Percentiles rank a stretch among this genome's conserved stretches.
Conservation (phyloP, 2,888 invertebrate genomes). For the Conops quadrifasciatus region DNA sequence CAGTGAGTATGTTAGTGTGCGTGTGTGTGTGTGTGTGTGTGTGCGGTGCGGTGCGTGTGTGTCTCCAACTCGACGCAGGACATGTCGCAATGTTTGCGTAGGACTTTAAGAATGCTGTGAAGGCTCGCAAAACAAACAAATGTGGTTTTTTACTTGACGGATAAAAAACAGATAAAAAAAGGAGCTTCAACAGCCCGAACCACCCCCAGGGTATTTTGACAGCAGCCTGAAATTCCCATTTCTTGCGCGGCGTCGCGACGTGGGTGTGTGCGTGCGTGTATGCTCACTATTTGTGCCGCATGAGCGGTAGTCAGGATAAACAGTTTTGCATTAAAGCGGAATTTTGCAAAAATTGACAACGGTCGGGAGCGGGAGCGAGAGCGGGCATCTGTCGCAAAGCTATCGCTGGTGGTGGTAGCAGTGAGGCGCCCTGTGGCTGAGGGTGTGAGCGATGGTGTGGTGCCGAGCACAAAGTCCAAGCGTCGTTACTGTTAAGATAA, state of each 20-base stretch:
- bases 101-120: conserved; percentile 30
- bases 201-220: conserved; percentile 37
- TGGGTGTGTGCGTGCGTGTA: conserved; percentile 12
- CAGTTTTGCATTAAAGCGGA: conserved; percentile 23
- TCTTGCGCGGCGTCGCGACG: not conserved
- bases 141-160: conserved; percentile 31
- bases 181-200: not conserved
- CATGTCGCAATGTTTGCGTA: conserved; percentile 34
- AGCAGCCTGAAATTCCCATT: conserved; percentile 32
- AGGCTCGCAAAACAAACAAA: conserved; percentile 27
- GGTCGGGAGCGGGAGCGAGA: conserved; percentile 17
- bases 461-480: too few relatives aligned
- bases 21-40: too few relatives aligned
- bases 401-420: not conserved
- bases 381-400: too few relatives aligned
- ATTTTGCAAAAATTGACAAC: conserved; percentile 30
- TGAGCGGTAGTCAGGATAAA: conserved; percentile 29
- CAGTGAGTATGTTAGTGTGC: too few relatives aligned
- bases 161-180: conserved; percentile 16
- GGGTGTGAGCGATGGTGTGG: conserved; percentile 2
- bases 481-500: conserved; percentile 1
- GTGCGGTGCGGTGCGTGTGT: too few relatives aligned
- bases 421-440: not conserved
- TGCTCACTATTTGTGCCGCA: conserved; percentile 16
- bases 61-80: conserved; percentile 2